Percentiles rank a stretch among this genome's conserved stretches.
phyloP scores from a whole-genome alignment of 2,797 vertebrate genomes.

The Schizopygopsis malacanthus region DNA sequence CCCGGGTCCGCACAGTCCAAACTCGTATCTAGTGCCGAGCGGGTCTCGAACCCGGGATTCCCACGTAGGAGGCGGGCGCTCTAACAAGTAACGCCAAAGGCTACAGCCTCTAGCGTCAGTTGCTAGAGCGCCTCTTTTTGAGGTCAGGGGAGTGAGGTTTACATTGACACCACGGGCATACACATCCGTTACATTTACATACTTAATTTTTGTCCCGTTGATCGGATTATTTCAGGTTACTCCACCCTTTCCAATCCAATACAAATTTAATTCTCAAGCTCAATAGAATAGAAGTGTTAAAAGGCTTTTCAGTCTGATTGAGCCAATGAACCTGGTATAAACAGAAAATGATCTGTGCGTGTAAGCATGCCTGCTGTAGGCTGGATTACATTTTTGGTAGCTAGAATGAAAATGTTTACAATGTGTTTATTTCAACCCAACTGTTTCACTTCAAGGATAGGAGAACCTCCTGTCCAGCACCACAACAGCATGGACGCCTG shows the following conservation, averaged over 20 bases:
- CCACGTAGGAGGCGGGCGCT: no score
- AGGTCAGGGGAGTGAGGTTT: no score
- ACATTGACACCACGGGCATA: no score
- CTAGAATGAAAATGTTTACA: neutral
- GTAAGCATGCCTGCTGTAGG: neutral
- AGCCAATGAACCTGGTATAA: neutral
- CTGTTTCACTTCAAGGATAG: constrained; percentile 68
- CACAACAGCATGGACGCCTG: constrained; percentile 83
- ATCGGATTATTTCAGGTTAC: neutral
- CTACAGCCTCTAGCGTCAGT: no score
- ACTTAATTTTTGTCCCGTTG: neutral
- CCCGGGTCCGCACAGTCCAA: no score
- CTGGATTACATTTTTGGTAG: neutral
- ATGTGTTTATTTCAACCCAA: neutral
- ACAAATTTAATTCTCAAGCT: neutral
- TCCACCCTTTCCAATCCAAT: no score
- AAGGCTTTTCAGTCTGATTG: neutral
- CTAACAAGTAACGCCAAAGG: no score
- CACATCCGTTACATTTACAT: neutral
- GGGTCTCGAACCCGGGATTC: no score
- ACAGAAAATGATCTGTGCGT: neutral
- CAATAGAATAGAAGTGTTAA: no score
- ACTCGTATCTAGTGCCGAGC: no score
- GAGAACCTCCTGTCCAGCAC: constrained; percentile 53
- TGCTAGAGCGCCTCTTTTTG: no score